phyloP scores from a whole-genome alignment of 1,140 invertebrate species.

The Cotesia glomerata region DNA sequence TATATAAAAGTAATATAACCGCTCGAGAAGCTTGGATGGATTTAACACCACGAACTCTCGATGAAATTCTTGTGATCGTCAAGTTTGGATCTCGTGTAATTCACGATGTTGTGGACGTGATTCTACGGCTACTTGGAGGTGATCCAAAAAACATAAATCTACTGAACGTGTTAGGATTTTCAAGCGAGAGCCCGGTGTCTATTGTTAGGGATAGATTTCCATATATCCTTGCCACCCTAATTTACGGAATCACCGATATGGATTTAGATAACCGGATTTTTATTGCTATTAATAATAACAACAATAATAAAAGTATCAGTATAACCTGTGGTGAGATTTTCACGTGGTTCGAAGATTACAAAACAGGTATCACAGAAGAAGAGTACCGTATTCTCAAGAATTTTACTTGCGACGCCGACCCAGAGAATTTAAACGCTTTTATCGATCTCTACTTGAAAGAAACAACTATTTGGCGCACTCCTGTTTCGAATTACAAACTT shows the following conservation, averaged over 20 bases:
- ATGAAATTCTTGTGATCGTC: slow-evolving; percentile 41
- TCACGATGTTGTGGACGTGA: slow-evolving; percentile 39
- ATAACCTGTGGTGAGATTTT: slow-evolving; percentile 45
- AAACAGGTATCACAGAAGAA: slow-evolving; percentile 38
- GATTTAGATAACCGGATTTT: slow-evolving; percentile 37
- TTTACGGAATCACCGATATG: slow-evolving; percentile 47
- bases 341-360: slow-evolving; percentile 42
- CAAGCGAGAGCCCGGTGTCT: slow-evolving; percentile 40
- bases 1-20: slow-evolving; percentile 36
- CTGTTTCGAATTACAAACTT: slow-evolving; percentile 41
- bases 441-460: slow-evolving; percentile 43
- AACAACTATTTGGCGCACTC: slow-evolving; percentile 38
- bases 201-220: slow-evolving; percentile 44
- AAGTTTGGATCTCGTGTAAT: slow-evolving; percentile 47
- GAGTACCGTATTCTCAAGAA: slow-evolving; percentile 50
- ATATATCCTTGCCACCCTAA: slow-evolving; percentile 46
- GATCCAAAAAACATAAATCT: slow-evolving; percentile 38
- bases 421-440: slow-evolving; percentile 49
- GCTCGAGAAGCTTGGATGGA: slow-evolving; percentile 41
- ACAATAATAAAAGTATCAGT: background rate
- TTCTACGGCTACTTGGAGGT: slow-evolving; percentile 29
- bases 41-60: slow-evolving; percentile 25
- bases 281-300: slow-evolving; percentile 20
- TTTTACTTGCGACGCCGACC: slow-evolving; percentile 48
- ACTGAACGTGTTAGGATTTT: slow-evolving; percentile 49